A percentile compares a stretch with the other conserved stretches of the same genome.
Conservation (phyloP, 2,888 invertebrate genomes). For the Papilio gigon region DNA sequence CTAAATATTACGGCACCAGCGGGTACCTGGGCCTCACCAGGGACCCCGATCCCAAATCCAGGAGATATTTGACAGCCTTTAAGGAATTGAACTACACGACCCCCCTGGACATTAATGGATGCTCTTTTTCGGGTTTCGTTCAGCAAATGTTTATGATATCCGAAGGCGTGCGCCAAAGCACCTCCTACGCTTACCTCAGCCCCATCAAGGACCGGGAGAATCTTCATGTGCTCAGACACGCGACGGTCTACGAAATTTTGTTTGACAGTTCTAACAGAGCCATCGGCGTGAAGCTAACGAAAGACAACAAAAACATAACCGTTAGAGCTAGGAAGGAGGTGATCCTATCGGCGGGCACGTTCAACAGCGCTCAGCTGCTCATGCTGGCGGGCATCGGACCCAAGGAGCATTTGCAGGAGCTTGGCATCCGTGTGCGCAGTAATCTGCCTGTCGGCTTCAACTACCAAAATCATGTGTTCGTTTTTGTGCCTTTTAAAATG, state of each 20-base stretch:
- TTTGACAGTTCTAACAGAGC: slow-evolving; percentile 49
- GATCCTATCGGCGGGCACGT: slow-evolving; percentile 67
- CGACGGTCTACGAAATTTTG: slow-evolving; percentile 49
- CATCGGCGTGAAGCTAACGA: slow-evolving; percentile 45
- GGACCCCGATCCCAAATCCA: slow-evolving; percentile 42
- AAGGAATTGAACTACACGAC: slow-evolving; percentile 63
- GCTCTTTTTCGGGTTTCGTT: slow-evolving; percentile 67
- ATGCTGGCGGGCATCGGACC: slow-evolving; percentile 54
- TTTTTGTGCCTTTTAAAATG: slow-evolving; percentile 46
- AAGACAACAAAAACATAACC: slow-evolving; percentile 41
- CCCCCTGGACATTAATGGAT: slow-evolving; percentile 62
- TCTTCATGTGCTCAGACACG: slow-evolving; percentile 68
- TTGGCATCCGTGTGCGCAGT: slow-evolving; percentile 51
- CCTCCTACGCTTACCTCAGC: slow-evolving; percentile 53
- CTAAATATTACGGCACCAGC: slow-evolving; percentile 48
- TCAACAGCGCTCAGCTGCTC: slow-evolving; percentile 53
- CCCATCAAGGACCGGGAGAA: slow-evolving; percentile 64
- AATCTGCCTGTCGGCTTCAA: slow-evolving; percentile 59
- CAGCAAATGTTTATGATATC: slow-evolving; percentile 67
- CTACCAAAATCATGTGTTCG: slow-evolving; percentile 52
- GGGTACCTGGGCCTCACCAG: slow-evolving; percentile 49
- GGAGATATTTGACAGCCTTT: slow-evolving; percentile 56
- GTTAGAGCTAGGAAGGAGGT: slow-evolving; percentile 49
- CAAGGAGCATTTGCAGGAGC: slow-evolving; percentile 68
- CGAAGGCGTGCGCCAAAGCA: slow-evolving; percentile 60